A percentile compares a stretch with the other conserved stretches of the same genome.
These are phyloP conservation scores for Hylaeus volcanicus DNA, from an alignment of 1,140 invertebrate genomes.

Conservation along the genomic window DNA sequence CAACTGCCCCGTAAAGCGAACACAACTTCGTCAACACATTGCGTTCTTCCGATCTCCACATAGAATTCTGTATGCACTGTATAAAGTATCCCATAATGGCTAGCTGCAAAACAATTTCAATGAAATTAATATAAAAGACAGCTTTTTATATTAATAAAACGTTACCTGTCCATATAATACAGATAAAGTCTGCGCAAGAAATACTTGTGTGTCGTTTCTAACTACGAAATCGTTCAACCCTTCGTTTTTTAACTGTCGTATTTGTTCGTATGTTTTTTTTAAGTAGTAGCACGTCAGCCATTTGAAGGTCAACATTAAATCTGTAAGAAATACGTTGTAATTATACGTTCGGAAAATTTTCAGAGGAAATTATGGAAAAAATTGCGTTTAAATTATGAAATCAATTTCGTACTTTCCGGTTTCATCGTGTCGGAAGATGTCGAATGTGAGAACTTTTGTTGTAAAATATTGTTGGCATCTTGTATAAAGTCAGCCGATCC, in stretches of 20 bases:
- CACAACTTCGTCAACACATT: constrained; percentile 85
- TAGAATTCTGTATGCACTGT: constrained; percentile 78
- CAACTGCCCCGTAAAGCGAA: constrained; percentile 86
- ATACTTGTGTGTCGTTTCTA: constrained; percentile 91
- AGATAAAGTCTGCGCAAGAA: constrained; percentile 87
- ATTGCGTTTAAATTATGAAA: constrained; percentile 28
- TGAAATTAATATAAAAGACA: background rate
- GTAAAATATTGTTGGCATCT: constrained; percentile 80
- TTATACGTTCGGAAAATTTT: background rate
- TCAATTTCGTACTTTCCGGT: constrained; percentile 82
- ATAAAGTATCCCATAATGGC: constrained; percentile 83
- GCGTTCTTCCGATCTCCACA: constrained; percentile 78
- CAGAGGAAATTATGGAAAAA: background rate
- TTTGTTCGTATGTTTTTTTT: constrained; percentile 84
- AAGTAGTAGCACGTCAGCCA: constrained; percentile 93
- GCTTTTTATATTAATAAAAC: background rate
- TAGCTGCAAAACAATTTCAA: constrained; percentile 80
- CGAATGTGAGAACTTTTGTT: constrained; percentile 78
- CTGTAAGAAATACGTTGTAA: constrained; percentile 79
- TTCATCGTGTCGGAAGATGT: constrained; percentile 77
- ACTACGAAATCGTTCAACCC: constrained; percentile 87
- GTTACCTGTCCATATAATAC: constrained; percentile 88
- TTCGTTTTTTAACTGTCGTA: constrained; percentile 81
- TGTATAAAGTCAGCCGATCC: constrained; percentile 84
- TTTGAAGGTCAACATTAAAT: constrained; percentile 87